Evolutionary conservation across 2,797 vertebrate genomes (phyloP), one percentile per base, ranked within the genome.

Genomic region (Falco cherrug): DNA sequence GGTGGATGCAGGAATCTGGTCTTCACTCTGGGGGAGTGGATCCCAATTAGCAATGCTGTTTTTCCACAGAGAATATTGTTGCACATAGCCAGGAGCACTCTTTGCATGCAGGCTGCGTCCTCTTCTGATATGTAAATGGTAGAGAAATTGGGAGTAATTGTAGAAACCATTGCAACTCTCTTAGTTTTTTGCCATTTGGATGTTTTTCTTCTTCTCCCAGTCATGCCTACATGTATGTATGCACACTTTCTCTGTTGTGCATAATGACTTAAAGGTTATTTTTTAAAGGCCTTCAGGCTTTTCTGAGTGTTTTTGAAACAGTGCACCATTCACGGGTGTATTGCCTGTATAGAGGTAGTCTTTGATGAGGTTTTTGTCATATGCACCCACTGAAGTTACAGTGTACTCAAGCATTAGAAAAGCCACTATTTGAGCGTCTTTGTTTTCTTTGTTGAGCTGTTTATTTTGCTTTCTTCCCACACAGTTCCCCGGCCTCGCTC

Each of bases 371-470:
- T 92, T 97, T 98, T 98, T 98, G 95, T 97, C 84, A n/a, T 61
- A 35, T 37, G 96, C 67, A 28, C 82, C 95, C 94, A 96, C 96
- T 97, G 97, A 97, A 97, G 97, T 97, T 97, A 98, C 96, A 94
- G 97, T 96, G 95, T 97, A 97, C 97, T 98, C 96, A 97, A 97
- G 96, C 97, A 95, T 96, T 97, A 97, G 97, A 97, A 98, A 97
- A 97, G 97, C 96, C 97, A 95, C 97, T 96, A 89, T 98, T 98
- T 73, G 87, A 86, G 88, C 0, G 67, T 95, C 97, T 98, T 98
- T 98, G 97, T 98, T 98, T 98, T 98, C 98, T 98, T 98, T 98
- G 98, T 98, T 95, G 97, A 97, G 97, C 97, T 98, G 98, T 98
- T 98, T 98, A 97, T 98, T 98, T 98, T 98, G 96, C 97, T 98